Base-by-base conservation (phyloP, 2,113 vertebrate genomes). In the Myodes glareolus region DNA sequence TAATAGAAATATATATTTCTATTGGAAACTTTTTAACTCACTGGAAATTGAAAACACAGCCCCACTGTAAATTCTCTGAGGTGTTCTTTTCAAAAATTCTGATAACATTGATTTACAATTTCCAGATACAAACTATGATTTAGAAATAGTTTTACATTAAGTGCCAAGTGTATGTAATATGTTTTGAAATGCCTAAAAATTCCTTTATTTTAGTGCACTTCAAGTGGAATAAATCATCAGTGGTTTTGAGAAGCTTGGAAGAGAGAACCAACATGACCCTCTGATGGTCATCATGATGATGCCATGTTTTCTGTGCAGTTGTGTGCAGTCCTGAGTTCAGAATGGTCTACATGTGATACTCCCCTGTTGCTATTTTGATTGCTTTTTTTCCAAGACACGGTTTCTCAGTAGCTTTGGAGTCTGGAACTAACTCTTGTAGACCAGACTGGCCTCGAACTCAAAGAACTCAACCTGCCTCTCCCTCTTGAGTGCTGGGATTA, bases 251-350 rank as follows among this genome's bases (percentile, higher is more conserved):
- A 17, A 1, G 12, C 31, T 76, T 80, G 29, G 45, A 45, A 29
- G 45, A 42, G 5, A 61, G 5, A 31, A 7, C 0, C 17, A 47
- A n/a, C n/a, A n/a, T n/a, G n/a, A n/a, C n/a, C n/a, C n/a, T 8
- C 17, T n/a, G 52, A 7, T 33, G 12, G 50, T n/a, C n/a, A n/a
- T n/a, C n/a, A n/a, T n/a, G n/a, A n/a, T n/a, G n/a, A n/a, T n/a
- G n/a, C n/a, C 7, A 12, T 7, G 1, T 33, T 17, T 14, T 8
- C 14, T 23, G 16, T 16, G 11, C 10, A 8, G 47, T 33, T 8
- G 67, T 9, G 39, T 52, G 50, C 25, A 33, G 36, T 7, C 21
- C 58, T 39, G 1, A 39, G 9, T 29, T 65, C 16, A 68, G 33
- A 77, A 80, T 2, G 12, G 6, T 61, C 68, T 47, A 29, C 0